Conservation (phyloP, 2,113 vertebrate species). For the Pluvialis apricaria region DNA sequence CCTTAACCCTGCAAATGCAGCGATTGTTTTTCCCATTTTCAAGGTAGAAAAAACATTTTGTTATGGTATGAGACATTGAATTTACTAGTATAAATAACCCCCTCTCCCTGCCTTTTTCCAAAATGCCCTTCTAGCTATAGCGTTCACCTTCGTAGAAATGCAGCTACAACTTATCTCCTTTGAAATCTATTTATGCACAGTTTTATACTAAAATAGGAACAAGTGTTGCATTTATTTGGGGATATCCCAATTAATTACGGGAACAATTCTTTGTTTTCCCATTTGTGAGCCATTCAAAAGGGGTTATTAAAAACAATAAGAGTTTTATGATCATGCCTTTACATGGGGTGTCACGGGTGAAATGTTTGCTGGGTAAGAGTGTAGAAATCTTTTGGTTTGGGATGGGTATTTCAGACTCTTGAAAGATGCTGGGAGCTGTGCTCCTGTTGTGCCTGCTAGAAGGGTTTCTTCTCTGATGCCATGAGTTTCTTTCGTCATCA, state of each 20-base stretch:
- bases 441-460: neutral
- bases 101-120: neutral
- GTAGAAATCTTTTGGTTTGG: neutral
- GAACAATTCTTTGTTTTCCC: neutral
- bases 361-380: neutral
- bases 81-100: neutral
- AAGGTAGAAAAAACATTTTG: neutral
- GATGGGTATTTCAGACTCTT: neutral
- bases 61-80: neutral
- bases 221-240: neutral
- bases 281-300: neutral
- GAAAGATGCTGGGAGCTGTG: neutral
- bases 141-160: rapidly evolving
- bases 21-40: neutral
- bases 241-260: rapidly evolving
- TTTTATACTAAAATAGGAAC: neutral
- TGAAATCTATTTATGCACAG: neutral
- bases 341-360: neutral
- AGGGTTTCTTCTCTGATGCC: neutral
- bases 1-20: neutral
- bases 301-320: neutral
- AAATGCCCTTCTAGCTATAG: neutral
- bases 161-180: neutral
- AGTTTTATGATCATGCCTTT: neutral
- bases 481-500: neutral